Percentiles rank a stretch among this genome's conserved stretches.
Evolutionary conservation across 1,140 invertebrate genomes (phyloP).

Genomic region (Mizuhopecten yessoensis): DNA sequence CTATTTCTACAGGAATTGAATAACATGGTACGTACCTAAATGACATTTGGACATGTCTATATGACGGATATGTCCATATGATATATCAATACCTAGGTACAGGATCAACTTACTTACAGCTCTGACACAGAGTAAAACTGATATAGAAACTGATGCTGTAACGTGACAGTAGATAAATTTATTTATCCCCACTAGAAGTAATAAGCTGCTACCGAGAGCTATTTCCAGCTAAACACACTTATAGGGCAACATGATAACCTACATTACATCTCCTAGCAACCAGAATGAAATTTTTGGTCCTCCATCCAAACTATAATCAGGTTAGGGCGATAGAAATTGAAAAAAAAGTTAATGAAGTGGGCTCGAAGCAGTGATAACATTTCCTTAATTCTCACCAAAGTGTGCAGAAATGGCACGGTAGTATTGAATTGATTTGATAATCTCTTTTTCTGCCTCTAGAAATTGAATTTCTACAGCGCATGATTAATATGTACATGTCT

Average conservation of each 20-base stretch:
- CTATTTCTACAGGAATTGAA: too few species aligned
- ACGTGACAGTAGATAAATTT: background rate
- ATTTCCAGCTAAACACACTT: background rate
- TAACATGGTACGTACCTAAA: too few species aligned
- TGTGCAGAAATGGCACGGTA: background rate
- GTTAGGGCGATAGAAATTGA: too few species aligned
- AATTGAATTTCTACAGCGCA: background rate
- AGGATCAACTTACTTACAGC: background rate
- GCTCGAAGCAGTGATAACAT: background rate
- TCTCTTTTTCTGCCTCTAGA: background rate
- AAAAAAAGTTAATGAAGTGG: background rate
- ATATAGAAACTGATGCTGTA: background rate
- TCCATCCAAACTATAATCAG: background rate
- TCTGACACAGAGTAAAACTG: background rate
- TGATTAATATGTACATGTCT: background rate
- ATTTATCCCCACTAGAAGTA: background rate
- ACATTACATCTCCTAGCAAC: background rate
- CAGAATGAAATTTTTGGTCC: slow-evolving; percentile 17
- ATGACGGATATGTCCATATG: too few species aligned
- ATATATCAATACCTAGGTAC: background rate
- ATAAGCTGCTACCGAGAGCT: background rate
- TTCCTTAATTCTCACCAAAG: background rate
- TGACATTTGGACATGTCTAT: too few species aligned
- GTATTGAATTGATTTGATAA: background rate
- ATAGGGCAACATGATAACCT: background rate